Evolutionary conservation across 2,888 invertebrate species (phyloP).

Genomic region (Melanophora roralis): DNA sequence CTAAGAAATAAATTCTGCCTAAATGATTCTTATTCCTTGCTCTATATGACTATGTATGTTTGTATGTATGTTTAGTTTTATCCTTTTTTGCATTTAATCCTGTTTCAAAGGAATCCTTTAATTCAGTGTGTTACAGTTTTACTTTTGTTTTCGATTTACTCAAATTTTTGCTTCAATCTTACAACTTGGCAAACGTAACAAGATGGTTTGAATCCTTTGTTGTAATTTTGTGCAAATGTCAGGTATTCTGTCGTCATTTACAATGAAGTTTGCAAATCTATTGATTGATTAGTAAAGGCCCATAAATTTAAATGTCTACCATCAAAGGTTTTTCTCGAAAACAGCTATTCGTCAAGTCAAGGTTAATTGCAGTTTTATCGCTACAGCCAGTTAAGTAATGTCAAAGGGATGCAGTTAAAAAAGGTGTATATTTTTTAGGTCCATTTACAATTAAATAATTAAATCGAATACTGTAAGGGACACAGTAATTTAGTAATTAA

Average conservation of each 20-base stretch:
- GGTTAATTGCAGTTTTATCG: constrained; percentile 54
- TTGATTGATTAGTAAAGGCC: constrained; percentile 58
- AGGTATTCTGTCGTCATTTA: constrained; percentile 66
- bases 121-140: constrained; percentile 3
- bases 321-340: constrained; percentile 65
- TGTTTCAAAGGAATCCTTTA: constrained; percentile 45
- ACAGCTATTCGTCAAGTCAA: constrained; percentile 66
- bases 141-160: constrained; percentile 10
- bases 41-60: not conserved
- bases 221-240: constrained; percentile 64
- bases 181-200: not conserved
- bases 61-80: constrained; percentile 6
- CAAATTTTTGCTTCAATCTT: not conserved
- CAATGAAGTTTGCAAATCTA: constrained; percentile 51
- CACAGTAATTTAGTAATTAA: constrained; percentile 11
- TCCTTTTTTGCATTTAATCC: constrained; percentile 49
- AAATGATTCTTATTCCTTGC: not conserved
- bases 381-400: not conserved
- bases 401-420: not conserved
- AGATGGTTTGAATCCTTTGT: constrained; percentile 26
- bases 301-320: constrained; percentile 64
- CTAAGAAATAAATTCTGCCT: not conserved
- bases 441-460: constrained; percentile 1
- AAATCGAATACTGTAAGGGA: not conserved
- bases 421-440: not conserved